A percentile compares a stretch with the other conserved stretches of the same genome.
Evolutionary conservation across 2,113 vertebrate species (phyloP).

Genomic region (Planiliza haematocheilus): DNA sequence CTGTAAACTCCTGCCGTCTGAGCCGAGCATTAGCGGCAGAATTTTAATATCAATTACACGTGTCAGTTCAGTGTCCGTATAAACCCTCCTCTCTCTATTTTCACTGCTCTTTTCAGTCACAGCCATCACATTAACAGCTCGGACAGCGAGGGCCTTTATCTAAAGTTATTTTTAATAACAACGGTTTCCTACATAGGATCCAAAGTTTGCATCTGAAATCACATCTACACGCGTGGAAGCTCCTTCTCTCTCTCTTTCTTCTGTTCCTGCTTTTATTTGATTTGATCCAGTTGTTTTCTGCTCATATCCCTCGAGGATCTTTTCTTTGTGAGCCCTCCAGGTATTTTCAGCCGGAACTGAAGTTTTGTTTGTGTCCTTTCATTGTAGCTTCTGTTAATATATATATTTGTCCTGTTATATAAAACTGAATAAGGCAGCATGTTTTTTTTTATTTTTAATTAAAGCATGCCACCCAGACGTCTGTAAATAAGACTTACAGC

Average conservation of each 20-base stretch:
- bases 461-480: constrained; percentile 15
- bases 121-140: background rate
- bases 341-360: constrained; percentile 22
- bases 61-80: background rate
- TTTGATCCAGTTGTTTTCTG: background rate
- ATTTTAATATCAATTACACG: background rate
- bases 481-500: constrained; percentile 13
- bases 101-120: background rate
- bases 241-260: background rate
- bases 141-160: background rate
- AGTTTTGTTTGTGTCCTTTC: constrained; percentile 34
- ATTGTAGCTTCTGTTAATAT: constrained; percentile 4
- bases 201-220: background rate
- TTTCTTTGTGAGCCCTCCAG: constrained; percentile 32
- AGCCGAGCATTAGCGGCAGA: too few species aligned
- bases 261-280: background rate
- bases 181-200: background rate
- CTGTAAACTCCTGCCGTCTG: too few species aligned
- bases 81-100: background rate
- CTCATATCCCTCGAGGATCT: background rate
- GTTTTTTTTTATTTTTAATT: constrained; percentile 48
- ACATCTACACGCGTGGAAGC: background rate
- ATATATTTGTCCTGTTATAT: background rate
- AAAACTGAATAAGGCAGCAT: constrained; percentile 24
- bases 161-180: too few species aligned